phyloP scores from a whole-genome alignment of 2,888 invertebrate genomes.

The Machimus rusticus region DNA sequence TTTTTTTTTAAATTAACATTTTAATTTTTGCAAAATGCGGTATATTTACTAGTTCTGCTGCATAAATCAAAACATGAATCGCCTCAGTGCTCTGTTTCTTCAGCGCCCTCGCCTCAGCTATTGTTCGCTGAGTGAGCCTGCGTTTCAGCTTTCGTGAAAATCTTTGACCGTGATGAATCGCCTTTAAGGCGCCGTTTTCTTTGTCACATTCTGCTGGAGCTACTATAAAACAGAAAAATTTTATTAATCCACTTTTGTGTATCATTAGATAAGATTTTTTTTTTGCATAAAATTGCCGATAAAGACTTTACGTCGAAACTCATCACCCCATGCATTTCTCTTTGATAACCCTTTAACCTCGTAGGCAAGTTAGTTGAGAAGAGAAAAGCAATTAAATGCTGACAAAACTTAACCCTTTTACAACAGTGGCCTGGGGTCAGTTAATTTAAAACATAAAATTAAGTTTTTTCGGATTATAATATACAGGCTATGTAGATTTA shows the following conservation, averaged over 20 bases:
- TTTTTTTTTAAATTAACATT: neutral
- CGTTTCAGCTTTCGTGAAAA: conserved; percentile 80
- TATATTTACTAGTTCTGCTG: conserved; percentile 76
- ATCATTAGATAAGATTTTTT: neutral
- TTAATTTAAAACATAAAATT: neutral
- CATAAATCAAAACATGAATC: conserved; percentile 78
- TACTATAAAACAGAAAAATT: neutral
- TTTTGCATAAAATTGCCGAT: neutral
- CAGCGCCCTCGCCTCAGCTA: conserved; percentile 81
- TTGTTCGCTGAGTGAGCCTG: conserved; percentile 77
- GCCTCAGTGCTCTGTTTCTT: conserved; percentile 79
- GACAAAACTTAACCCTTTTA: neutral
- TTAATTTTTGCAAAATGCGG: neutral
- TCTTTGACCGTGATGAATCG: conserved; percentile 80
- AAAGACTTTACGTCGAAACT: neutral
- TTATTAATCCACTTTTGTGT: neutral
- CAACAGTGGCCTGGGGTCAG: neutral
- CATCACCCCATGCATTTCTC: neutral
- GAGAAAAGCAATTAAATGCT: neutral
- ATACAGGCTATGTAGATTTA: neutral
- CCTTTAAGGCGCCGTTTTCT: conserved; percentile 70
- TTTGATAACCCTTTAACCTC: neutral
- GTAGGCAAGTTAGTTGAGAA: neutral
- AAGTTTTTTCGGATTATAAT: neutral
- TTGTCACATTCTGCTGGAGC: conserved; percentile 46